Percentiles rank a stretch among this genome's conserved stretches.
These are phyloP conservation scores for Cassiopea xamachana DNA, from an alignment of 30 jellyfish, hydroid and myxozoan species.

Conservation along the genomic window DNA sequence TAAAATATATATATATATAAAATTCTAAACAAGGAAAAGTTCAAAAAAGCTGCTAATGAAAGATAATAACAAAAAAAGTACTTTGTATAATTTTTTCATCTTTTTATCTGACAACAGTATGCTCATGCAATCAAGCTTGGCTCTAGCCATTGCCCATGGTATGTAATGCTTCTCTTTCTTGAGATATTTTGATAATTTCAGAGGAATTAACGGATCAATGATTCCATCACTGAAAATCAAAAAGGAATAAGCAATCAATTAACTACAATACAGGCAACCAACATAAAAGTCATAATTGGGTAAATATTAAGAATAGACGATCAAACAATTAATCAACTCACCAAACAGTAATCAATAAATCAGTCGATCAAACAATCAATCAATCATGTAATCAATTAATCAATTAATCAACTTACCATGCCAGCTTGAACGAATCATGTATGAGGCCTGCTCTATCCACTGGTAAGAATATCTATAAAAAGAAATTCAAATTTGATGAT, in stretches of 20 bases:
- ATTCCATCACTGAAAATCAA: constrained; percentile 77
- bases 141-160: constrained; percentile 99
- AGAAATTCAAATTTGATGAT: neutral
- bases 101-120: constrained; percentile 66
- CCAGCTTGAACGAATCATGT: constrained; percentile 97
- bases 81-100: constrained; percentile 82
- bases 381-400: neutral
- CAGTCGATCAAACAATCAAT: neutral
- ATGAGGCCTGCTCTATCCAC: constrained; percentile 94
- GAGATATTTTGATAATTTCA: constrained; percentile 85
- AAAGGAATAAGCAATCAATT: neutral
- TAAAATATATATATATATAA: too few relatives aligned
- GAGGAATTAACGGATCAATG: constrained; percentile 84
- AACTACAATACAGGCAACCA: neutral
- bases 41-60: too few relatives aligned
- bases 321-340: neutral
- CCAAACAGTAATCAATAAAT: neutral
- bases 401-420: constrained; percentile 72
- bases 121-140: constrained; percentile 86
- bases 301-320: constrained; percentile 76
- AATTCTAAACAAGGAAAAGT: neutral
- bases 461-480: constrained; percentile 81
- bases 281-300: constrained; percentile 87
- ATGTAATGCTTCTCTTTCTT: constrained; percentile 85
- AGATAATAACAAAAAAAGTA: neutral